Conservation (phyloP, 2,888 invertebrate species). For the Ophion ellenae region DNA sequence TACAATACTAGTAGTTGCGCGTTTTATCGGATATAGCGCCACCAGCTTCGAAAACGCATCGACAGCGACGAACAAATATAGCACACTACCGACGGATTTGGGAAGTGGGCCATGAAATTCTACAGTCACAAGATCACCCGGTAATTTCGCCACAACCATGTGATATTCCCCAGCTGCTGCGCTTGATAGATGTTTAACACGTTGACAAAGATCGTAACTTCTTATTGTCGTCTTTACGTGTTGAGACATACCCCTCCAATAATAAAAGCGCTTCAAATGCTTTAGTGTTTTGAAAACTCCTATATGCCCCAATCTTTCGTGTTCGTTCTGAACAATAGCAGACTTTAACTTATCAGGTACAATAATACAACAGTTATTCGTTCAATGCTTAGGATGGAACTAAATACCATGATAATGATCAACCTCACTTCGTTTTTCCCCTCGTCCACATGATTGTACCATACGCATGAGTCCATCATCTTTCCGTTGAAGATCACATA, state of each 20-base stretch:
- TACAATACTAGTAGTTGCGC: neutral
- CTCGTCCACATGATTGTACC: neutral
- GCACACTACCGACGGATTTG: neutral
- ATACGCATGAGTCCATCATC: neutral
- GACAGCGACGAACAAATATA: constrained; percentile 12
- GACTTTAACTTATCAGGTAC: neutral
- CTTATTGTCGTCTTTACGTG: neutral
- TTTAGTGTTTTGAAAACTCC: neutral
- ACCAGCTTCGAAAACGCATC: constrained; percentile 29
- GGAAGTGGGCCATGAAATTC: constrained; percentile 33
- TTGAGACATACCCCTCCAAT: neutral
- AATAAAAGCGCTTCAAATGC: neutral
- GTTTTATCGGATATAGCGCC: constrained; percentile 1
- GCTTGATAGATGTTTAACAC: constrained; percentile 13
- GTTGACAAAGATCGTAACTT: constrained; percentile 48
- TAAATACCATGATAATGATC: constrained; percentile 15
- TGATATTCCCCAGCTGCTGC: constrained; percentile 10
- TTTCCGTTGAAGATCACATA: neutral
- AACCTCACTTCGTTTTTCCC: neutral
- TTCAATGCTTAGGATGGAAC: constrained; percentile 10
- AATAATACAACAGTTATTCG: constrained; percentile 22
- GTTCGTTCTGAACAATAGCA: neutral
- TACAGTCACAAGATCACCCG: constrained; percentile 4
- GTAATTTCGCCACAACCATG: neutral
- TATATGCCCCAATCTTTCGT: constrained; percentile 1